These are phyloP conservation scores for Amiota mariae DNA, from an alignment of 2,888 invertebrate species.

Conservation along the genomic window DNA sequence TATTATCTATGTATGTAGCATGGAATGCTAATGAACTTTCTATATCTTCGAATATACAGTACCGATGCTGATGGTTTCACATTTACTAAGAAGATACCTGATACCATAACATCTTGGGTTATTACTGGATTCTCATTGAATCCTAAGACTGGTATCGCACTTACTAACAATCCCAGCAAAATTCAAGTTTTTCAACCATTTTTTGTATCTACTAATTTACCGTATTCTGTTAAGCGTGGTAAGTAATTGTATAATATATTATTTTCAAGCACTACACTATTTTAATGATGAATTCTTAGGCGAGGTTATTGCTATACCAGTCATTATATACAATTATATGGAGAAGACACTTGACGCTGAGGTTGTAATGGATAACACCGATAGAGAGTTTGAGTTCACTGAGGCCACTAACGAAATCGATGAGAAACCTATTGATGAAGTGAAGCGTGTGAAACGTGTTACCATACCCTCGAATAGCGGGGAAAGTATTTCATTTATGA, in stretches of 20 bases:
- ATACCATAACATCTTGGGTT: constrained; percentile 89
- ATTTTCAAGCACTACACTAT: neutral
- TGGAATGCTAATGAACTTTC: too few species aligned
- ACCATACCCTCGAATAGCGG: constrained; percentile 82
- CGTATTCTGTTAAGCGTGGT: constrained; percentile 90
- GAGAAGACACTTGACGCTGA: constrained; percentile 84
- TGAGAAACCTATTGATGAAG: constrained; percentile 77
- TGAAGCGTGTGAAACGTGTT: constrained; percentile 72
- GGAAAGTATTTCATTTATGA: constrained; percentile 89
- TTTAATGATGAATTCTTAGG: constrained; percentile 74
- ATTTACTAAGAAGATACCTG: constrained; percentile 79
- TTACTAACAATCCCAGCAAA: constrained; percentile 81
- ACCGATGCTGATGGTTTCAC: constrained; percentile 58
- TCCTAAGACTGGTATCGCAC: constrained; percentile 83
- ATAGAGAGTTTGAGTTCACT: constrained; percentile 86
- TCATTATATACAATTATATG: constrained; percentile 91
- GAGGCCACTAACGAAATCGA: constrained; percentile 85
- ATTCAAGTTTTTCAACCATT: constrained; percentile 87
- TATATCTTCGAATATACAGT: constrained; percentile 41
- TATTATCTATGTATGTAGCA: neutral
- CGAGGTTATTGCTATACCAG: constrained; percentile 91
- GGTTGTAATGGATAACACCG: constrained; percentile 87
- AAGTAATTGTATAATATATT: constrained; percentile 76
- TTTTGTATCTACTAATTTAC: constrained; percentile 89
- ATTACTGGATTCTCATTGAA: constrained; percentile 88